Evolutionary conservation across 2,888 invertebrate genomes (phyloP).

Genomic region (Calliopum simillimum): DNA sequence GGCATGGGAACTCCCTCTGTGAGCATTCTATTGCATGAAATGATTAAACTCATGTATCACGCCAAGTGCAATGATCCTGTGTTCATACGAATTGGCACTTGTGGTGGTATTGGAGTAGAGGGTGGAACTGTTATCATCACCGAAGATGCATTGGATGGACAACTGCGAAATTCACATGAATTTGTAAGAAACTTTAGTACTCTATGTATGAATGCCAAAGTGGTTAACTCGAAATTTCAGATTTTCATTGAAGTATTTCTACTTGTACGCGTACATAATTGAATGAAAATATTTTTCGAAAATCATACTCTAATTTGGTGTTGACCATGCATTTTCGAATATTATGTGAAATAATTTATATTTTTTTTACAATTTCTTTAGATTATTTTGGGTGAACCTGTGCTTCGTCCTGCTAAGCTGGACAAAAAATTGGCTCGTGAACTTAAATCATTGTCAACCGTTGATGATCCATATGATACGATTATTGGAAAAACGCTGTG

Average conservation of each 20-base stretch:
- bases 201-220: too few species aligned
- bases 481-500: conserved; percentile 94
- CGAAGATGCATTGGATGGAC: conserved; percentile 91
- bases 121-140: conserved; percentile 95
- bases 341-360: not conserved
- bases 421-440: conserved; percentile 85
- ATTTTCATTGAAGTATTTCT: not conserved
- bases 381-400: conserved; percentile 86
- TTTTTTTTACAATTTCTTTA: conserved; percentile 57
- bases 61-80: conserved; percentile 88
- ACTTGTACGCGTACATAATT: not conserved
- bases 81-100: conserved; percentile 94
- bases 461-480: conserved; percentile 87
- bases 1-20: conserved; percentile 99
- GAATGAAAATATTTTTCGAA: not conserved
- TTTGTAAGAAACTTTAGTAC: conserved; percentile 72
- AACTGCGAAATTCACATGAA: conserved; percentile 83
- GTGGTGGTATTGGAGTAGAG: conserved; percentile 92
- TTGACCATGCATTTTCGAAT: too few species aligned
- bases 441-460: conserved; percentile 78
- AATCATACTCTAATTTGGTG: too few species aligned
- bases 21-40: conserved; percentile 93
- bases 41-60: conserved; percentile 95
- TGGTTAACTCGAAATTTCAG: not conserved
- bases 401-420: conserved; percentile 84